Percentiles rank a stretch among this genome's conserved stretches.
These are phyloP conservation scores for Anolis apletophallus DNA, from an alignment of 2,797 vertebrate genomes.

Conservation along the genomic window DNA sequence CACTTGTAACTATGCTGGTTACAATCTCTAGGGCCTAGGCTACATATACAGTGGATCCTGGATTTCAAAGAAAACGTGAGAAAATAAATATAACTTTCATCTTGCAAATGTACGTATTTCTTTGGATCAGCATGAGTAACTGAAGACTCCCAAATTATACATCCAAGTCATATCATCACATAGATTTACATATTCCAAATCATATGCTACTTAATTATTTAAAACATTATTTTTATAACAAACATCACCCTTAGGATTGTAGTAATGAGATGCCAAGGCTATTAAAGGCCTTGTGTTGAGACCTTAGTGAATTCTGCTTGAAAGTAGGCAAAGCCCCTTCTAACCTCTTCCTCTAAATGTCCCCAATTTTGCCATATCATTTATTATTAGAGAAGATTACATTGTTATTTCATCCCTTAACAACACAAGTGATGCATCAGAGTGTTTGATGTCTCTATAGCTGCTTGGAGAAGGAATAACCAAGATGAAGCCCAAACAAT, in stretches of 20 bases:
- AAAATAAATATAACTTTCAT: background rate
- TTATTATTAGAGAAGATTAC: constrained; percentile 28
- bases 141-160: background rate
- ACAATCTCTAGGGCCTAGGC: background rate
- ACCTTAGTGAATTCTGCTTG: background rate
- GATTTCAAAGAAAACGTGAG: background rate
- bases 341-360: background rate
- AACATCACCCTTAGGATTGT: background rate
- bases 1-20: background rate
- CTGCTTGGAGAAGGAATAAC: constrained; percentile 21
- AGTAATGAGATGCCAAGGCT: background rate
- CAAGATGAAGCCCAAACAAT: constrained; percentile 7
- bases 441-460: constrained; percentile 28
- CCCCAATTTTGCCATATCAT: constrained; percentile 12
- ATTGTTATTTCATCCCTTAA: constrained; percentile 7
- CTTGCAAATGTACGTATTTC: background rate
- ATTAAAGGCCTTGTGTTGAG: background rate
- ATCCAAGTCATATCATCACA: background rate
- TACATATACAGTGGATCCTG: background rate
- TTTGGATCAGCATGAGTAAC: background rate
- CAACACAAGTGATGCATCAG: constrained; percentile 4
- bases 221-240: background rate
- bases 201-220: background rate
- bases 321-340: background rate
- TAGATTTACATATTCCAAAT: background rate